A percentile compares a stretch with the other conserved stretches of the same genome.
Conservation (phyloP, 2,797 vertebrate species). For the Luscinia luscinia region DNA sequence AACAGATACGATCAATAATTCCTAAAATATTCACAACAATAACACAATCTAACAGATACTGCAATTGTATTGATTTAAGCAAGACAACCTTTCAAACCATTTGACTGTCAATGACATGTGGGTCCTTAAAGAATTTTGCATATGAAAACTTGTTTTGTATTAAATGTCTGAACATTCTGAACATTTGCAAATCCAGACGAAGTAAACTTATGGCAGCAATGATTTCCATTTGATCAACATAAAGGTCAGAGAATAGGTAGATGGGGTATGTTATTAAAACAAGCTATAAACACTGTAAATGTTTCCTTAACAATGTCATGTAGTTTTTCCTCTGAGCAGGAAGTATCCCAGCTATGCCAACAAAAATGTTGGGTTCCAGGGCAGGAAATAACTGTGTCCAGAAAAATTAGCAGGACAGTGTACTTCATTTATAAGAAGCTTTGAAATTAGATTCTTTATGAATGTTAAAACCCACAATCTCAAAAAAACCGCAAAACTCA, state of each 20-base stretch:
- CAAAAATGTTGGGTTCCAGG: background rate
- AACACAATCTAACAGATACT: background rate
- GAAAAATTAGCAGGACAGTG: background rate
- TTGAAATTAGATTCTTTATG: background rate
- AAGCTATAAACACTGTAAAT: slow-evolving; percentile 11
- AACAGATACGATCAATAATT: background rate
- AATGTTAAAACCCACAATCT: background rate
- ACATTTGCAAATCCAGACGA: background rate
- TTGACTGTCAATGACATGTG: background rate
- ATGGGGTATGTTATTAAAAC: slow-evolving; percentile 18
- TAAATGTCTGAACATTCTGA: background rate
- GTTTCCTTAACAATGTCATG: slow-evolving; percentile 52
- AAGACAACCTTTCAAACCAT: background rate
- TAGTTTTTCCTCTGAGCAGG: slow-evolving; percentile 21
- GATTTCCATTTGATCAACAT: background rate
- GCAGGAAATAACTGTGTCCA: background rate
- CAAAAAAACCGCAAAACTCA: background rate
- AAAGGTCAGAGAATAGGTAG: slow-evolving; percentile 33
- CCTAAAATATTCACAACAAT: slow-evolving; percentile 32
- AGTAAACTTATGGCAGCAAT: background rate
- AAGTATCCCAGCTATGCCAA: slow-evolving; percentile 8
- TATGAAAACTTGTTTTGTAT: background rate
- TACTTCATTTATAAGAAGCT: background rate
- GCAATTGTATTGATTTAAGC: background rate
- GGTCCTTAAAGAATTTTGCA: background rate